Evolutionary conservation across 2,888 invertebrate genomes (phyloP).

Genomic region (Scaeva pyrastri): DNA sequence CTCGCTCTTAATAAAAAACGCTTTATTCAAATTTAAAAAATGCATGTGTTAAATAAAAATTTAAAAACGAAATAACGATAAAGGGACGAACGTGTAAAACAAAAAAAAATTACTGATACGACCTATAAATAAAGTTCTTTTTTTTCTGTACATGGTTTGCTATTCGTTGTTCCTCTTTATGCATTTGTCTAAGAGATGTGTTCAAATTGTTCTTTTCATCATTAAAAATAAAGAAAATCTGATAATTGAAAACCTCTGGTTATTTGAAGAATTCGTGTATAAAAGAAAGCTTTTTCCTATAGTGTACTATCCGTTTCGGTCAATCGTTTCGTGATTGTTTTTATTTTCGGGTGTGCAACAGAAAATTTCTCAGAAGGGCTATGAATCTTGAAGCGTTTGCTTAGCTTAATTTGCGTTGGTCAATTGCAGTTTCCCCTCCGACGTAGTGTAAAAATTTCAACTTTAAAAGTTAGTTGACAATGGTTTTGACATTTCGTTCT

Average conservation of each 20-base stretch:
- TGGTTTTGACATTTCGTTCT: too few relatives aligned
- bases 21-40: conserved; percentile 54
- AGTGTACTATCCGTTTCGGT: too few relatives aligned
- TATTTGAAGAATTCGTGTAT: neutral
- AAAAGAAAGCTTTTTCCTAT: too few relatives aligned
- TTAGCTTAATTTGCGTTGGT: too few relatives aligned
- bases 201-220: conserved; percentile 16
- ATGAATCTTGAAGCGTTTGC: too few relatives aligned
- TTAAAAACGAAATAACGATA: conserved; percentile 50
- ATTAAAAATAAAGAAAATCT: conserved; percentile 10
- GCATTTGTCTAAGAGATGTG: conserved; percentile 49
- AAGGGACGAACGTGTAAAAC: conserved; percentile 61
- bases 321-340: too few relatives aligned
- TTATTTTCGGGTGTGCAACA: too few relatives aligned
- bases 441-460: too few relatives aligned
- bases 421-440: too few relatives aligned
- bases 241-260: neutral
- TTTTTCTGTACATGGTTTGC: conserved; percentile 36
- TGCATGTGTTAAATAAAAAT: conserved; percentile 50
- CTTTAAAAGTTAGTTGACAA: too few relatives aligned
- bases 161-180: conserved; percentile 44
- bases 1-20: conserved; percentile 66
- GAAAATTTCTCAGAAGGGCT: too few relatives aligned
- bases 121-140: conserved; percentile 50
- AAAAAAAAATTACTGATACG: conserved; percentile 43